Evolutionary conservation across 1,140 invertebrate genomes (phyloP), one percentile per base, ranked within the genome.

Genomic region (Philaenus spumarius): DNA sequence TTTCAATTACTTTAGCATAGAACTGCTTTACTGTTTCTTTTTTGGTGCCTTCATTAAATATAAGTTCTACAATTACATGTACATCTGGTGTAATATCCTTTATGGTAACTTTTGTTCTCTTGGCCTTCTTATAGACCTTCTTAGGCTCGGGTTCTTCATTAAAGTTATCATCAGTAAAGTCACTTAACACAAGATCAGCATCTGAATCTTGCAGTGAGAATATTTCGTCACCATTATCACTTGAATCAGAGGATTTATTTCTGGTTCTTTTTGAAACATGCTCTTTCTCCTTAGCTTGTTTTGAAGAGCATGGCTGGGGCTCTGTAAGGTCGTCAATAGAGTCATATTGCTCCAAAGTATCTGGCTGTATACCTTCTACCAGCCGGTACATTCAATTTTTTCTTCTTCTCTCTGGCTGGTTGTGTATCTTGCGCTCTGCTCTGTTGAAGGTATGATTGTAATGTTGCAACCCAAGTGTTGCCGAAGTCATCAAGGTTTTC

Each of bases 1-100:
- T n/a, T n/a, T n/a, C n/a, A n/a, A n/a, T n/a, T n/a, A n/a, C n/a
- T n/a, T n/a, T n/a, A n/a, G n/a, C n/a, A n/a, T n/a, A n/a, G n/a
- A n/a, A n/a, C n/a, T n/a, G n/a, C n/a, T n/a, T n/a, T n/a, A n/a
- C n/a, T n/a, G n/a, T n/a, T n/a, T 52, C 20, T 19, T 52, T 52
- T 52, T 52, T 52, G 19, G 48, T 52, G 22, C 48, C 48, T 30
- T 11, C 48, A 52, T 52, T 26, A 52, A 52, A 52, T n/a, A 52
- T 2, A 20, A 52, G 24, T 52, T 52, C 48, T 26, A 52, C 48
- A 52, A 52, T 52, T 19, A 30, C 48, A 52, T 26, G 34, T n/a
- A 52, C 24, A 52, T 52, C 48, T 52, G 48, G 48, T 52, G 23
- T 52, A 52, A 48, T 48, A 14, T 52, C 48, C 34, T 52, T 19